Base-by-base conservation (phyloP, 2,888 invertebrate genomes). In the Ceratothoa steindachneri region DNA sequence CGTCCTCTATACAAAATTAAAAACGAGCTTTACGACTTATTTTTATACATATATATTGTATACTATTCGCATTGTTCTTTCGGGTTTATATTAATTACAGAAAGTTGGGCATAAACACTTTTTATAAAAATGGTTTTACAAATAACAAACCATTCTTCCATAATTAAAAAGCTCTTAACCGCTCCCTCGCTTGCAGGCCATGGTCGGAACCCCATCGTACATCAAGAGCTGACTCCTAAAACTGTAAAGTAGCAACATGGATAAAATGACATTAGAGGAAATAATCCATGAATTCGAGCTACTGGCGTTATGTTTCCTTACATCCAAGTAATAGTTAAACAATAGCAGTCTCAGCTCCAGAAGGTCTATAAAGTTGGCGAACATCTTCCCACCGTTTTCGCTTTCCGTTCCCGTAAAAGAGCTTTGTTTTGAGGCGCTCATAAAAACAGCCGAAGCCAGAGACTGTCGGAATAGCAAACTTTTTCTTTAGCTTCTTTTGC, bases 261-360 rank as follows among this genome's bases (percentile, higher is more conserved):
- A 22, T 2, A 4, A 67, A 30, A 27, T 27, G 31, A 60, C 60
- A 60, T 55, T 55, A 60, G 60, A 24, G 60, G 27, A 60, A 60
- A 60, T 24, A 60, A 60, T 60, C 60, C 2, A 2, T 24, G 27
- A 60, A 60, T 60, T 22, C 60, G 24, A 15, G 2, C 60, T 24
- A 24, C 60, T 60, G 27, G 60, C 60, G 60, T 60, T 60, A 41
- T 41, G 60, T 2, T 60, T 60, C 60, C 55, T 60, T 60, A 60
- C 24, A 60, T 60, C 60, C 60, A 24, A 60, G 22, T 60, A 60
- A 60, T 60, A 60, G 60, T 60, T 60, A 60, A 60, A 60, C 60
- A 60, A 60, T 4, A 7, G 22, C 60, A n/a, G 60, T 60, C 60
- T 60, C 60, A 60, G 22, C 19, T 55, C 60, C 60, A 60, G 60